phyloP scores from a whole-genome alignment of 1,140 invertebrate species.

The Sitodiplosis mosellana region DNA sequence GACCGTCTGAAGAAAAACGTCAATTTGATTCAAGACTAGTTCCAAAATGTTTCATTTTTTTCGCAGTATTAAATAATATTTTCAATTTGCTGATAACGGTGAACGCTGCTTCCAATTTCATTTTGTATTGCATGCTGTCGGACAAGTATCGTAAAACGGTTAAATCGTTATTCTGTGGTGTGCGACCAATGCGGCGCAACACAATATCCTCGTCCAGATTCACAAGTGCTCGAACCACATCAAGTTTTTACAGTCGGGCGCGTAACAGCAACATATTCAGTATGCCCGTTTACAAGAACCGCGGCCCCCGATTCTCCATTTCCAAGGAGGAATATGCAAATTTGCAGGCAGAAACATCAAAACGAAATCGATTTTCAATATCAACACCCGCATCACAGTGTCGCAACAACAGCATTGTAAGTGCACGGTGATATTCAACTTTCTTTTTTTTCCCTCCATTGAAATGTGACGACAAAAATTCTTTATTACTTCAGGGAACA shows the following conservation, averaged over 20 bases:
- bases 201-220: not conserved
- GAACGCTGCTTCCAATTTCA: constrained; percentile 55
- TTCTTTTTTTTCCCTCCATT: too few species aligned
- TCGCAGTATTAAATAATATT: constrained; percentile 32
- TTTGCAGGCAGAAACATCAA: not conserved
- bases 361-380: too few species aligned
- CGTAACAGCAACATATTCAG: not conserved
- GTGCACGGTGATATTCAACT: too few species aligned
- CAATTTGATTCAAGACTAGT: not conserved
- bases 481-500: too few species aligned
- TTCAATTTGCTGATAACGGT: constrained; percentile 51
- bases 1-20: not conserved
- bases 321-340: not conserved
- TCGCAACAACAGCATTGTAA: too few species aligned
- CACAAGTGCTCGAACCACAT: not conserved
- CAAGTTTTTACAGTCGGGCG: not conserved
- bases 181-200: not conserved
- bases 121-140: constrained; percentile 58
- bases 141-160: constrained; percentile 58
- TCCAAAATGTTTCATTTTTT: not conserved
- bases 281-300: not conserved
- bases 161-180: constrained; percentile 34
- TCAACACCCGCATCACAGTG: too few species aligned
- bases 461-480: too few species aligned
- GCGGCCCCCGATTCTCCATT: not conserved